Evolutionary conservation across 1,140 invertebrate species (phyloP), one percentile per base, ranked within the genome.

Genomic region (Tetraneura akinire): DNA sequence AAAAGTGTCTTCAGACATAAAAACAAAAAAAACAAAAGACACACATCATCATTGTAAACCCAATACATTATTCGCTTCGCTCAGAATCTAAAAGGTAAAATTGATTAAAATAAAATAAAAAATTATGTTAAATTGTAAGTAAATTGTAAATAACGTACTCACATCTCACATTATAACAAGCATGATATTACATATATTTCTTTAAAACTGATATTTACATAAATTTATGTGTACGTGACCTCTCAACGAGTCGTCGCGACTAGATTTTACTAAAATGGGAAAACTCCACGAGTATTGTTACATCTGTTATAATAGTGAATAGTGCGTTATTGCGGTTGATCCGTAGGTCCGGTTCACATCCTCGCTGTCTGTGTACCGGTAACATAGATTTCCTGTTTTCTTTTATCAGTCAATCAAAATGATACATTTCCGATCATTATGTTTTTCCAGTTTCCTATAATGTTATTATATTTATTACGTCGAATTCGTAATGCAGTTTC

Each of bases 381-480:
- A 55, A 62, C 74, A 78, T 42, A 47, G 37, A 78, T 60, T 78
- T 78, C 74, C 74, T 78, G 74, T 78, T 78, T 78, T 78, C 74
- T 78, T 78, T 78, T 78, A 57, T 26, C 51, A 57, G 51, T 57
- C 73, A 23, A 57, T 76, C 37, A 32, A 29, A 60, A 60, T 76
- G 13, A 45, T 45, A 60, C 47, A 55, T 70, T 70, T 49, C 66
- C 45, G 45, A 70, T 29, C 66, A 49, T 47, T 49, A 49, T 47
- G 26, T 49, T 26, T 26, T 16, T 70, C 23, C 42, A 9, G 16
- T 26, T 16, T 70, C 23, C 42, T 16, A 23, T 26, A 26, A 47
- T 23, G 18, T 70, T 26, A 49, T n/a, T 26, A 70, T 26, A 70
- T 70, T 68, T 47, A 68, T 68, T 23, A 68, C 42, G 16, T 68